phyloP scores from a whole-genome alignment of 1,140 invertebrate genomes.

The Procambarus virginalis region DNA sequence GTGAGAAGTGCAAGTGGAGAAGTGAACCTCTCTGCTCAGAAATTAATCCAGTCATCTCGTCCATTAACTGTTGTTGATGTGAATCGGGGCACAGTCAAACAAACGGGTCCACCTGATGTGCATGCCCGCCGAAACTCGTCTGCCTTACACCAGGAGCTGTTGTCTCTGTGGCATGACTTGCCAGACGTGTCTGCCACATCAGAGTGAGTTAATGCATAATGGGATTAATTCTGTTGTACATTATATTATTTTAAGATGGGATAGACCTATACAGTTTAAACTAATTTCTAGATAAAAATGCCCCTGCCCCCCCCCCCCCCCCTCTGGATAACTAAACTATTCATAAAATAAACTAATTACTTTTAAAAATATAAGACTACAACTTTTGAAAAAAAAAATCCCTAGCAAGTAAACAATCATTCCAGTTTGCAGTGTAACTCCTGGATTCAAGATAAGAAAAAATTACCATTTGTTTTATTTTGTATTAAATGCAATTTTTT shows the following conservation, averaged over 20 bases:
- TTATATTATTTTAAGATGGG: neutral
- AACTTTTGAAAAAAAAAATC: too few species aligned
- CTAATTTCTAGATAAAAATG: too few species aligned
- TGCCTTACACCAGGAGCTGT: constrained; percentile 48
- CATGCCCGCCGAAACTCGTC: constrained; percentile 51
- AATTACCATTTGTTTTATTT: too few species aligned
- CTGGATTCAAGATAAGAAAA: too few species aligned
- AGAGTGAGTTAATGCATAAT: constrained; percentile 25
- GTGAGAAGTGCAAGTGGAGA: constrained; percentile 51
- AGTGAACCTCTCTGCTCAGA: constrained; percentile 56
- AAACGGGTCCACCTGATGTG: constrained; percentile 46
- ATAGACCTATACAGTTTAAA: too few species aligned
- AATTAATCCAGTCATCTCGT: constrained; percentile 54
- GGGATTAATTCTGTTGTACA: neutral
- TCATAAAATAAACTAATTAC: too few species aligned
- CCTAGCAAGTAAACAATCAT: too few species aligned
- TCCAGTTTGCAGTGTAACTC: too few species aligned
- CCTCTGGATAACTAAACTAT: too few species aligned
- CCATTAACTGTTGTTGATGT: constrained; percentile 59
- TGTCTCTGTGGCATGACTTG: constrained; percentile 59
- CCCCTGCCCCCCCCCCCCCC: too few species aligned
- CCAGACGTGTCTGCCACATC: constrained; percentile 50
- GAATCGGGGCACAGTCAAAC: constrained; percentile 43
- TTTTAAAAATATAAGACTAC: too few species aligned
- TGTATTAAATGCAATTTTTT: too few species aligned